Percentiles rank a stretch among this genome's conserved stretches.
phyloP scores from a whole-genome alignment of 2,797 vertebrate genomes.

The Taenioides sp. region DNA sequence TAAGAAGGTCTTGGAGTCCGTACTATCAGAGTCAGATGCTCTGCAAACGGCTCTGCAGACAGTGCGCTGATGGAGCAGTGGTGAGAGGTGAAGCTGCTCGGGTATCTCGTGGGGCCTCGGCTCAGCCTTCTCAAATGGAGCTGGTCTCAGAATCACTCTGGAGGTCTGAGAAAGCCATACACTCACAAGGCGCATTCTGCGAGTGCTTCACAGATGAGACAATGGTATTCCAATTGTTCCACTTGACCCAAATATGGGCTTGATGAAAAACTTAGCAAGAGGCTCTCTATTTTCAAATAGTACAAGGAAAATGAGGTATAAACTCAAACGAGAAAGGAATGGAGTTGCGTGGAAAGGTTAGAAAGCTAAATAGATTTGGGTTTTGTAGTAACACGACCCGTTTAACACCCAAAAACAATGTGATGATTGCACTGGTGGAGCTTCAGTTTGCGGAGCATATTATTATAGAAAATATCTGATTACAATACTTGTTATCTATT shows the following conservation, averaged over 20 bases:
- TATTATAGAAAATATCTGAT: not conserved
- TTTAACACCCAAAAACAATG: not conserved
- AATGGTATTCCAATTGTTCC: not conserved
- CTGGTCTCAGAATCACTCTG: conserved; percentile 2
- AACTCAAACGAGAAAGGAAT: not conserved
- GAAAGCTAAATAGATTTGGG: not conserved
- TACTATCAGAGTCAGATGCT: conserved; percentile 13
- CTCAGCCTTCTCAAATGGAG: conserved; percentile 10
- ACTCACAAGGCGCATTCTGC: conserved; percentile 11
- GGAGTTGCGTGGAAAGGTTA: not conserved
- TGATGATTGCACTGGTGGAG: not conserved
- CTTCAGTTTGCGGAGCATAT: not conserved
- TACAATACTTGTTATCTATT: too few species aligned
- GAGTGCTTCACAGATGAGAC: conserved; percentile 7
- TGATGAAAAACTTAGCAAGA: not conserved
- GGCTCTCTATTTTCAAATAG: not conserved
- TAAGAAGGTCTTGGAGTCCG: conserved; percentile 33
- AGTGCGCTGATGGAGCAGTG: conserved; percentile 12
- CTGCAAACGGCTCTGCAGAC: conserved; percentile 19
- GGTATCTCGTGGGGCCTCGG: conserved; percentile 15
- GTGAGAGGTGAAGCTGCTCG: conserved; percentile 24
- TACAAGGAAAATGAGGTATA: not conserved
- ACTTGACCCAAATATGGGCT: not conserved
- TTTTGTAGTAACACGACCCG: not conserved
- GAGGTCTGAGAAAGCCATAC: conserved; percentile 19